These are phyloP conservation scores for Cataglyphis rosenhaueri DNA, from an alignment of 2,888 invertebrate species.

Conservation along the genomic window DNA sequence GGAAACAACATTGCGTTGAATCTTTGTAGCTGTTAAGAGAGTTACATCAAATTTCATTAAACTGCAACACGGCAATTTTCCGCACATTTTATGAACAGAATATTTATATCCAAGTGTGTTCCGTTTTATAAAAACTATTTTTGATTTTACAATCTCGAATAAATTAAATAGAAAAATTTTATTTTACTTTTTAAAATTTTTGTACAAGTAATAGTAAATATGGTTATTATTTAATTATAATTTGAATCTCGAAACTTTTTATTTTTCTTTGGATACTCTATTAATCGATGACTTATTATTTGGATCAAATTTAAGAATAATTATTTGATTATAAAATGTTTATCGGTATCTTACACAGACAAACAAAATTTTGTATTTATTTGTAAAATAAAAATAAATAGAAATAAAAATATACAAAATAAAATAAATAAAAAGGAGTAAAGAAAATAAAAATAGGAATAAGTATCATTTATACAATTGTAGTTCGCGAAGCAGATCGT, in stretches of 20 bases:
- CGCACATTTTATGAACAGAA: not conserved
- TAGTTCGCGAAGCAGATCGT: not conserved
- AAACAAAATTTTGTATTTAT: not conserved
- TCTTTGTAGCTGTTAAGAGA: not conserved
- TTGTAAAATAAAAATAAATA: not conserved
- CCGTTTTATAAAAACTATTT: not conserved
- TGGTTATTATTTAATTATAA: not conserved
- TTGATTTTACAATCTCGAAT: not conserved
- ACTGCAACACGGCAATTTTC: not conserved
- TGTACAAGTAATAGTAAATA: too few species aligned
- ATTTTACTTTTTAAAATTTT: not conserved
- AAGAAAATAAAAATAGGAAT: not conserved
- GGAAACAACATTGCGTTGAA: conserved; percentile 18
- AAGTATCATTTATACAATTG: not conserved
- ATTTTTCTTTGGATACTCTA: not conserved
- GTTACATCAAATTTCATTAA: conserved; percentile 33
- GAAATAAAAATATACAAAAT: too few species aligned
- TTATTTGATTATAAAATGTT: not conserved
- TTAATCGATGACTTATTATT: not conserved
- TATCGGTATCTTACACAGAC: not conserved
- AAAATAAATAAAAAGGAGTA: too few species aligned
- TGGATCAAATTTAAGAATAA: not conserved
- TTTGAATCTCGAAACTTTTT: not conserved
- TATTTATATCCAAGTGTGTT: not conserved
- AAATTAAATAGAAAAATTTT: not conserved